Percentiles rank a stretch among this genome's conserved stretches.
Evolutionary conservation across 1,140 invertebrate species (phyloP).

Genomic region (Coboldia fuscipes): DNA sequence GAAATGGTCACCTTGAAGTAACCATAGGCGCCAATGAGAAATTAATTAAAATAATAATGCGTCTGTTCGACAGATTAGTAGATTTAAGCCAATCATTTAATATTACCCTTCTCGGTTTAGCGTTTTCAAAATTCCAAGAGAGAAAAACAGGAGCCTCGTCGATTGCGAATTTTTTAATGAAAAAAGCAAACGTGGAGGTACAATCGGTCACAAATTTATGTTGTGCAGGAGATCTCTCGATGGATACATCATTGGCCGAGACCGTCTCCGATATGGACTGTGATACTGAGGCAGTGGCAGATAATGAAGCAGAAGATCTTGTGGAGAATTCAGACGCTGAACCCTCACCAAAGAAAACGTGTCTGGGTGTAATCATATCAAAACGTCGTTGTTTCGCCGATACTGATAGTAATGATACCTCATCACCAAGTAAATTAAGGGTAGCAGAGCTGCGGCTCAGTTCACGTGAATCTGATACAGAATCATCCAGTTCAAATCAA

Average conservation of each 20-base stretch:
- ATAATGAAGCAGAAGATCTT: no score
- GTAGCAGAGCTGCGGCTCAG: conserved; percentile 34
- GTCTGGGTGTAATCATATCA: conserved; percentile 23
- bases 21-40: conserved; percentile 33
- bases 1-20: conserved; percentile 25
- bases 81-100: conserved; percentile 49
- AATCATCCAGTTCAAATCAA: no score
- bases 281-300: no score
- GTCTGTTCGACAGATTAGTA: conserved; percentile 48
- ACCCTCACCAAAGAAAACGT: conserved; percentile 44
- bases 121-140: conserved; percentile 58
- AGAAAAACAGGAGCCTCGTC: conserved; percentile 34
- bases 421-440: conserved; percentile 33
- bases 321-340: conserved; percentile 41
- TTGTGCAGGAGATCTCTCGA: conserved; percentile 13
- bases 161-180: conserved; percentile 46
- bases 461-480: conserved; percentile 28
- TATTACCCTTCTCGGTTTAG: conserved; percentile 50
- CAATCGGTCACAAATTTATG: conserved; percentile 41
- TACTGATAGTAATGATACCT: conserved; percentile 23
- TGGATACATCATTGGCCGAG: conserved; percentile 9
- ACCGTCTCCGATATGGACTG: neutral
- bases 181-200: conserved; percentile 40
- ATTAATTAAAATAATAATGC: conserved; percentile 45
- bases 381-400: conserved; percentile 23